Percentiles rank a stretch among this genome's conserved stretches.
Conservation (phyloP, 37 sponge, comb jelly and placozoan genomes). For the Agelas oroides region DNA sequence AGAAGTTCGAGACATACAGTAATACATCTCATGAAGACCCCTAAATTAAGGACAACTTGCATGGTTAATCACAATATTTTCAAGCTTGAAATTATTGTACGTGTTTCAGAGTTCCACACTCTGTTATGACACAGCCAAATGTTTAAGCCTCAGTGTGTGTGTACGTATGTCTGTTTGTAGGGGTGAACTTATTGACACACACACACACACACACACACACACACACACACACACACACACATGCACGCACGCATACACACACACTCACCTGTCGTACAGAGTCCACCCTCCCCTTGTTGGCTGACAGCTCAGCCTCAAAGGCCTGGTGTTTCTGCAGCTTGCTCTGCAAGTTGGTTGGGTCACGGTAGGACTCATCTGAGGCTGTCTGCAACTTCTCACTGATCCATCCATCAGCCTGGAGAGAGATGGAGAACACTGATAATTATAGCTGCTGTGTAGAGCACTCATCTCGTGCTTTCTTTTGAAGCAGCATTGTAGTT, state of each 20-base stretch:
- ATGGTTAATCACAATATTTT: neutral
- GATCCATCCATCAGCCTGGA: slow-evolving; percentile 85
- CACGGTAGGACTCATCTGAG: slow-evolving; percentile 87
- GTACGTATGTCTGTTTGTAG: neutral
- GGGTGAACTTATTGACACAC: neutral
- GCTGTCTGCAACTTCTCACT: slow-evolving; percentile 86
- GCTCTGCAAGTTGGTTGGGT: slow-evolving; percentile 87
- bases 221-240: slow-evolving; percentile 16
- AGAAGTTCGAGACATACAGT: neutral
- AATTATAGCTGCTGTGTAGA: too few species aligned
- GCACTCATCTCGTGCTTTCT: too few species aligned
- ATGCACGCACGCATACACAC: neutral
- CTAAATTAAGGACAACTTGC: too few species aligned
- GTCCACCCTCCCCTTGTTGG: slow-evolving; percentile 85
- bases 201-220: slow-evolving; percentile 6
- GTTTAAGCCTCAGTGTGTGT: neutral
- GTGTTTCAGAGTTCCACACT: too few species aligned
- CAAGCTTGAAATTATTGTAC: too few species aligned
- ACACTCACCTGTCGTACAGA: slow-evolving; percentile 54
- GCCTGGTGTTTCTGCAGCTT: slow-evolving; percentile 95
- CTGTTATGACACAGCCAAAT: too few species aligned
- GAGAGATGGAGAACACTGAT: too few species aligned
- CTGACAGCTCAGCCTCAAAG: slow-evolving; percentile 89
- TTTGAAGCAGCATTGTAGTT: too few species aligned
- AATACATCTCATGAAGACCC: neutral